phyloP scores from a whole-genome alignment of 1,140 invertebrate species.

The Ditylenchus dipsaci region DNA sequence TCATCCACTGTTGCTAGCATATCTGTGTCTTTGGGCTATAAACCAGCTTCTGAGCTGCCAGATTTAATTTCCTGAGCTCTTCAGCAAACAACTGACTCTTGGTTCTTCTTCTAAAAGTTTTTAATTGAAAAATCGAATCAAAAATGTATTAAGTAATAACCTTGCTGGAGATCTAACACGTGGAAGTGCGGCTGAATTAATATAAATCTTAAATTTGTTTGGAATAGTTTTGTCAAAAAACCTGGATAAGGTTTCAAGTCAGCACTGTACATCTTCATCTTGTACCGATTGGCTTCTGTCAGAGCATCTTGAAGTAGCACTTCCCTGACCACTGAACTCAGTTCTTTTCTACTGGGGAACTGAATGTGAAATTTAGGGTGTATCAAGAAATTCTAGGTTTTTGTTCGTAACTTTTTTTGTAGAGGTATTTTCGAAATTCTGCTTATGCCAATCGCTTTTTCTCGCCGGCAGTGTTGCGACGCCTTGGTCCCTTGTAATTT shows the following conservation, averaged over 20 bases:
- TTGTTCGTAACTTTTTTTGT: no score
- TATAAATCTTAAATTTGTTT: not conserved
- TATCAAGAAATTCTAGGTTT: no score
- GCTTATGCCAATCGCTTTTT: no score
- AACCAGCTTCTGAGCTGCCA: not conserved
- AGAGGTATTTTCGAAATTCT: no score
- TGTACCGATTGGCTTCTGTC: slow-evolving; percentile 16
- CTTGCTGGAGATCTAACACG: slow-evolving; percentile 8
- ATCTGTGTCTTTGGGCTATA: not conserved
- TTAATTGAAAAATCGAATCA: no score
- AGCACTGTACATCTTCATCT: slow-evolving; percentile 1
- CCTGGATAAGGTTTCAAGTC: slow-evolving; percentile 31
- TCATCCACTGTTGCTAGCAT: not conserved
- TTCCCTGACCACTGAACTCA: slow-evolving; percentile 18
- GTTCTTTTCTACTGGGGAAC: slow-evolving; percentile 15
- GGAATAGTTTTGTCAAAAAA: not conserved
- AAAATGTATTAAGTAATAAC: no score
- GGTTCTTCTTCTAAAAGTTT: slow-evolving; percentile 10
- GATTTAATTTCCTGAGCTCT: slow-evolving; percentile 2
- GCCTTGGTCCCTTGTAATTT: no score
- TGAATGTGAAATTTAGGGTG: slow-evolving; percentile 13
- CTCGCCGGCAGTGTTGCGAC: no score
- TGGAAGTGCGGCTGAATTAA: slow-evolving; percentile 17
- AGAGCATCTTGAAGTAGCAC: slow-evolving; percentile 29
- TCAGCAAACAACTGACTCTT: slow-evolving; percentile 16